Percentiles rank a stretch among this genome's conserved stretches.
These are phyloP conservation scores for Psammodynastes pulverulentus DNA, from an alignment of 2,113 vertebrate species.

Conservation along the genomic window DNA sequence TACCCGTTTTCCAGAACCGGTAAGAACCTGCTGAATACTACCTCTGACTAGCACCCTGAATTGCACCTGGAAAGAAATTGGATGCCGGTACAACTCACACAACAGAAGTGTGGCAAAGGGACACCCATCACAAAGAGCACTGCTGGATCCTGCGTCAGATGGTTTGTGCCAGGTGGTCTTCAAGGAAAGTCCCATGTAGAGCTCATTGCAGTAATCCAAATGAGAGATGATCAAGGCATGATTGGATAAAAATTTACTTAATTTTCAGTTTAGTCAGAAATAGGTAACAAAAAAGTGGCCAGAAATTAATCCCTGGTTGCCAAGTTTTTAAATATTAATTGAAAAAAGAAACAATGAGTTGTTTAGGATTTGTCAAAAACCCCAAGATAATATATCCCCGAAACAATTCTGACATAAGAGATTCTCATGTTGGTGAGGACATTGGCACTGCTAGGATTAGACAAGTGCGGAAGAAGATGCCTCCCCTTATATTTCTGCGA, in stretches of 20 bases:
- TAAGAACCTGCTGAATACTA: too few species aligned
- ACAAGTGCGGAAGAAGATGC: neutral
- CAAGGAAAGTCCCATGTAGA: neutral
- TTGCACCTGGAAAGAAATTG: neutral
- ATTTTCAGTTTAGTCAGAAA: neutral
- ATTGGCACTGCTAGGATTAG: neutral
- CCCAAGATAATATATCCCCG: neutral
- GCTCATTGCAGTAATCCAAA: neutral
- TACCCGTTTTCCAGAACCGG: too few species aligned
- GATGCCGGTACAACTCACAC: neutral
- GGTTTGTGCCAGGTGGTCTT: neutral
- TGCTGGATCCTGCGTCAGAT: neutral
- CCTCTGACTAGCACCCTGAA: neutral
- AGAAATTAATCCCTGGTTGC: neutral
- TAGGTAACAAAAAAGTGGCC: neutral
- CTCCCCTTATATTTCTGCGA: neutral
- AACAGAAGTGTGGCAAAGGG: neutral
- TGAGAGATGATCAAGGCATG: neutral
- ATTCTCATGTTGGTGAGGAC: neutral
- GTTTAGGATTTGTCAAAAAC: neutral
- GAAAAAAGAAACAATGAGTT: neutral
- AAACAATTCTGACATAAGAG: neutral
- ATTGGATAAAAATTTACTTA: neutral
- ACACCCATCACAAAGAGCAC: neutral
- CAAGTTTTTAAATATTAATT: neutral